Percentiles rank a stretch among this genome's conserved stretches.
These are phyloP conservation scores for Alloplasta piceator DNA, from an alignment of 2,888 invertebrate genomes.

Conservation along the genomic window DNA sequence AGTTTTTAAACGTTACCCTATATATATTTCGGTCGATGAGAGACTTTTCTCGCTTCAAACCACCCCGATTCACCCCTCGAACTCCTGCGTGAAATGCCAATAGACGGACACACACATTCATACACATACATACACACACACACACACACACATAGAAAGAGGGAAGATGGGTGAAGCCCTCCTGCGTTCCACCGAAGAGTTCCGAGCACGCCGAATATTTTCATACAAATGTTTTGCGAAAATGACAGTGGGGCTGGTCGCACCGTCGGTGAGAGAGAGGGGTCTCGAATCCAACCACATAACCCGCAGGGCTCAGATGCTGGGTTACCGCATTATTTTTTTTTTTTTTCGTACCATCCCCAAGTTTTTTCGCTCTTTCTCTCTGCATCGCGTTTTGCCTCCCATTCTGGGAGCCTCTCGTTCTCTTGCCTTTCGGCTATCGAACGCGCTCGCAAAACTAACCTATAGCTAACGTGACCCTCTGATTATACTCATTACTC, in stretches of 20 bases:
- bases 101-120: constrained; percentile 37
- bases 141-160: constrained; percentile 7
- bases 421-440: constrained; percentile 29
- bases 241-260: constrained; percentile 69
- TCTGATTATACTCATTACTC: constrained; percentile 73
- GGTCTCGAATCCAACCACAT: constrained; percentile 71
- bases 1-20: constrained; percentile 28
- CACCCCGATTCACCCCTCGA: constrained; percentile 33
- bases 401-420: constrained; percentile 53
- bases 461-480: constrained; percentile 43
- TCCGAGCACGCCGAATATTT: constrained; percentile 73
- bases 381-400: constrained; percentile 37
- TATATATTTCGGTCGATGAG: constrained; percentile 30
- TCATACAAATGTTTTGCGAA: constrained; percentile 78
- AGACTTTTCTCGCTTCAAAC: constrained; percentile 34
- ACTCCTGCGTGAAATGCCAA: constrained; percentile 44
- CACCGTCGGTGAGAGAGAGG: constrained; percentile 38
- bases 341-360: constrained; percentile 27
- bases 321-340: constrained; percentile 64
- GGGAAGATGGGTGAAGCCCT: constrained; percentile 27
- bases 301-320: constrained; percentile 77
- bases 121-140: constrained; percentile 38
- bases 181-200: constrained; percentile 50
- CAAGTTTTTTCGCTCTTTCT: constrained; percentile 8
- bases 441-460: constrained; percentile 35